Base-by-base conservation (phyloP, 30 jellyfish, hydroid and myxozoan genomes). In the Catostylus mosaicus region DNA sequence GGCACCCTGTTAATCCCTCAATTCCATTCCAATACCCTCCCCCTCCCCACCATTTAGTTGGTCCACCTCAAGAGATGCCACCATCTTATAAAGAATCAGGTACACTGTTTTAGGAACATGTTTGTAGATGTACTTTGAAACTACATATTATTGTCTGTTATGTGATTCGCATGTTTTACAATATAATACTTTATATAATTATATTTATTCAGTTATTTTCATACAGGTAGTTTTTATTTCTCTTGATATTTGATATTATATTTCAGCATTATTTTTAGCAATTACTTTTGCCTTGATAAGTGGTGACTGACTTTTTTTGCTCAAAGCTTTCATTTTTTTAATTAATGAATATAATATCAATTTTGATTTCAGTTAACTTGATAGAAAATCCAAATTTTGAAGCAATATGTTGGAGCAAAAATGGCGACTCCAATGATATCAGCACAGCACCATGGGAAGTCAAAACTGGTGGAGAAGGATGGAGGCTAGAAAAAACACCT, bases 381-480 rank as follows among this genome's bases (percentile, higher is more conserved):
- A 8, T 77, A 19, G 36, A 26, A 46, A 77, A 77, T 37, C 89
- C 89, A 22, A 77, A 77, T 45, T 77, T 77, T 77, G 89, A 57
- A 22, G 66, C 89, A 26, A 59, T 14, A 30, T 35, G 48, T 23
- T 77, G 89, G 89, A 77, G 46, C 40, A 24, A 63, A 35, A 47
- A 77, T 77, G 79, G 80, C 20, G 80, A 38, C 30, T 57, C 89
- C 20, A n/a, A 23, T 54, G 80, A 77, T 22, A 37, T 77, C 30
- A 77, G 26, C 19, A 10, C 66, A 14, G 79, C 37, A 1, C 89
- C 89, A 20, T 77, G 89, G 89, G 63, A 77, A 3, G 24, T 35
- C 22, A 77, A 61, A 30, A 77, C 80, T 62, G 89, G 89, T 24
- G 89, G 89, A 19, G 80, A 77, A 12, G 89, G 89, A 8, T 77